These are phyloP conservation scores for Sebastes trivittatus DNA, from an alignment of 2,797 vertebrate species.

Conservation along the genomic window DNA sequence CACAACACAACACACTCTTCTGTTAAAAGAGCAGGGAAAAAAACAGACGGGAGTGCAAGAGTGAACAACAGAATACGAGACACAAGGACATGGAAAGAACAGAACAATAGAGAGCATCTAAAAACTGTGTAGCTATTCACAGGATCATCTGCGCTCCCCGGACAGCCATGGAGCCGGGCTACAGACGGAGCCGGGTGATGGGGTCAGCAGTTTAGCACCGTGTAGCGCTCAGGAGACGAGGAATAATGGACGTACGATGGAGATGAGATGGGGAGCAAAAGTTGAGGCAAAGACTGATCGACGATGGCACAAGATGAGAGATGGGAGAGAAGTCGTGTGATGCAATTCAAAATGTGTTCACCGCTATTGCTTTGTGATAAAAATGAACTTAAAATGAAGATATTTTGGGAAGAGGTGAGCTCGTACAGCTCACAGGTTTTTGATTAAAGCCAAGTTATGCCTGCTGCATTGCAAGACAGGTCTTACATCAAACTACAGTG, in stretches of 20 bases:
- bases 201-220: slow-evolving; percentile 59
- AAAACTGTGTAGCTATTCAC: slow-evolving; percentile 27
- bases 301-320: background rate
- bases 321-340: background rate
- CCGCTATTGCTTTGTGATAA: background rate
- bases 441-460: slow-evolving; percentile 10
- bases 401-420: background rate
- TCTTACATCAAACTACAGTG: background rate
- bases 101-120: slow-evolving; percentile 9
- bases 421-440: slow-evolving; percentile 1
- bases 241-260: slow-evolving; percentile 42
- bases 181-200: slow-evolving; percentile 42
- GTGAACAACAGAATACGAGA: background rate
- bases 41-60: background rate
- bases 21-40: background rate
- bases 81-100: slow-evolving; percentile 14
- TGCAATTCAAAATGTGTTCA: background rate
- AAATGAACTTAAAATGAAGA: background rate
- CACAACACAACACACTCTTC: background rate
- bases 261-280: slow-evolving; percentile 36
- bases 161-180: slow-evolving; percentile 38
- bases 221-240: slow-evolving; percentile 27
- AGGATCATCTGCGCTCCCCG: slow-evolving; percentile 14
- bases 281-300: slow-evolving; percentile 27
- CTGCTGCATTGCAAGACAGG: slow-evolving; percentile 5